A percentile compares a stretch with the other conserved stretches of the same genome.
Conservation (phyloP, 2,797 vertebrate genomes). For the Pristis pectinata region DNA sequence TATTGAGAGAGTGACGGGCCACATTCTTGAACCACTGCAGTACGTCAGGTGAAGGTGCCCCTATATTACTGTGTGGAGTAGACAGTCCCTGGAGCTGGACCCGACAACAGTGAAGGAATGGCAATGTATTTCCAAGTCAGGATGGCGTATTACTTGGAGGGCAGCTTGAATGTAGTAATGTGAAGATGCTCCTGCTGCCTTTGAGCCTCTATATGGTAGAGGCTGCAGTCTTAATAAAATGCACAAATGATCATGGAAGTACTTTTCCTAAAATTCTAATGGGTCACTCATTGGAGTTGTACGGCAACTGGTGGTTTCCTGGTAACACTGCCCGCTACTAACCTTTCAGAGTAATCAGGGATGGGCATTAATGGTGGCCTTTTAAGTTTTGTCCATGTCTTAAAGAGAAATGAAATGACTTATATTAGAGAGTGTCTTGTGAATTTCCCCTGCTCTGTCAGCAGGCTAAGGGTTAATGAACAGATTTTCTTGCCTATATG, state of each 20-base stretch:
- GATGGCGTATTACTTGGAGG: too few species aligned
- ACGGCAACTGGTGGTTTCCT: not conserved
- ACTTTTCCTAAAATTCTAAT: not conserved
- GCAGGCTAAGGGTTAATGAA: not conserved
- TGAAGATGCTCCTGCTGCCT: too few species aligned
- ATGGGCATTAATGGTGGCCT: not conserved
- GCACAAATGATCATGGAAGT: not conserved
- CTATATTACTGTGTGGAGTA: too few species aligned
- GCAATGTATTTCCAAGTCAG: too few species aligned
- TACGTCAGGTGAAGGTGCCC: too few species aligned
- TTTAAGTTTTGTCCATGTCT: not conserved
- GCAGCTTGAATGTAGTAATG: too few species aligned
- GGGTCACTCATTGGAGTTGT: not conserved
- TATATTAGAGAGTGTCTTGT: not conserved
- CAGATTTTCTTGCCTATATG: not conserved
- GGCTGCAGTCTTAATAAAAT: not conserved
- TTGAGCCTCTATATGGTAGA: too few species aligned
- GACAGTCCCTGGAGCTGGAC: too few species aligned
- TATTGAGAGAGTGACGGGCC: too few species aligned
- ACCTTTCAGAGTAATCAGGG: not conserved
- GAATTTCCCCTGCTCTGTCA: not conserved
- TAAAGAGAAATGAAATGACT: not conserved
- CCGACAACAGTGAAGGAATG: too few species aligned
- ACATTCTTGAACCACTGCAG: too few species aligned
- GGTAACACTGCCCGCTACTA: not conserved